Evolutionary conservation across 2,888 invertebrate species (phyloP).

Genomic region (Pediacus dermestoides): DNA sequence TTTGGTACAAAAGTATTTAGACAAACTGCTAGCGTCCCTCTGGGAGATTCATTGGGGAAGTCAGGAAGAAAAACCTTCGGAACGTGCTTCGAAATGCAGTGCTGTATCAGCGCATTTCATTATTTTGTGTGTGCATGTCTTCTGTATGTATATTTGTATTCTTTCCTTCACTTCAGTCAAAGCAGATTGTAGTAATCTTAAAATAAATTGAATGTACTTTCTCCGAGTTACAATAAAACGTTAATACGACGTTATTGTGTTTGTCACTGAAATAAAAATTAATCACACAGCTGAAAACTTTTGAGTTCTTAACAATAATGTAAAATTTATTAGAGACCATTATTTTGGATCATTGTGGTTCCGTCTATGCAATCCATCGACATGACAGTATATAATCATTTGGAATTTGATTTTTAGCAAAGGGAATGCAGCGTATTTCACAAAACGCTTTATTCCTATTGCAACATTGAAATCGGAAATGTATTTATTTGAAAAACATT

Average conservation of each 20-base stretch:
- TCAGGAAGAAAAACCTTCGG: conserved; percentile 1
- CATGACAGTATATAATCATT: neutral
- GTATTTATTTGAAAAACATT: conserved; percentile 4
- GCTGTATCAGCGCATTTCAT: conserved; percentile 1
- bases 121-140: neutral
- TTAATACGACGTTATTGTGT: no score
- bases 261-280: no score
- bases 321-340: no score
- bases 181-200: conserved; percentile 1
- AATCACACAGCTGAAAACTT: no score
- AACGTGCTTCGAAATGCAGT: neutral
- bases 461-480: conserved; percentile 1
- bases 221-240: no score
- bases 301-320: no score
- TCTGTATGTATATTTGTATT: neutral
- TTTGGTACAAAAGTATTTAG: no score
- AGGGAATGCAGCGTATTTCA: no score
- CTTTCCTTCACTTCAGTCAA: neutral
- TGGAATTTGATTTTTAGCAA: neutral
- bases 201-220: conserved; percentile 1
- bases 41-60: no score
- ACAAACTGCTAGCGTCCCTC: no score
- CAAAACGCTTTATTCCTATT: no score
- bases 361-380: neutral
- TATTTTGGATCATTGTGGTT: no score